Conservation (phyloP, 2,888 invertebrate species). For the Polydrusus pterygomalis region DNA sequence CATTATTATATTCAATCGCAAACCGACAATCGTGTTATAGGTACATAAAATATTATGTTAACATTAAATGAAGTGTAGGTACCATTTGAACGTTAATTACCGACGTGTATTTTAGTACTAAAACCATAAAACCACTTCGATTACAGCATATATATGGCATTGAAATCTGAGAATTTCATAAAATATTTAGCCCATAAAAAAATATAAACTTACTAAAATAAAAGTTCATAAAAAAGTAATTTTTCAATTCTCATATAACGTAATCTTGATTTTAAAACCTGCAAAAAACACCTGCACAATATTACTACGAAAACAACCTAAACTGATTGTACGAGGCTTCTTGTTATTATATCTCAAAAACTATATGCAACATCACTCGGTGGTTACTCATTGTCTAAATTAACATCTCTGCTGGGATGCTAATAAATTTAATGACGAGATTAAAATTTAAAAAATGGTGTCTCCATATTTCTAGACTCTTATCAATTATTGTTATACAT, state of each 20-base stretch:
- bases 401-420: constrained; percentile 24
- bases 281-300: background rate
- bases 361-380: background rate
- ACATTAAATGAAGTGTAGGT: background rate
- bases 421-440: background rate
- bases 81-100: background rate
- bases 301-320: background rate
- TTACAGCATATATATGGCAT: too few relatives aligned
- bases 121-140: too few relatives aligned
- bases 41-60: background rate
- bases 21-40: background rate
- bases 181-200: too few relatives aligned
- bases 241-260: background rate
- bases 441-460: constrained; percentile 3
- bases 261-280: background rate
- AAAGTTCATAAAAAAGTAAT: background rate
- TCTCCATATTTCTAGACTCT: constrained; percentile 8
- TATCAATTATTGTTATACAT: constrained; percentile 13
- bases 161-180: too few relatives aligned
- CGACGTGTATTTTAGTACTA: background rate
- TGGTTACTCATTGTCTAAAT: constrained; percentile 1
- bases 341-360: background rate
- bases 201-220: constrained; percentile 12
- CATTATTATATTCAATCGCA: background rate
- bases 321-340: background rate